Evolutionary conservation across 2,797 vertebrate genomes (phyloP).

Genomic region (Brachyalestes nurse): DNA sequence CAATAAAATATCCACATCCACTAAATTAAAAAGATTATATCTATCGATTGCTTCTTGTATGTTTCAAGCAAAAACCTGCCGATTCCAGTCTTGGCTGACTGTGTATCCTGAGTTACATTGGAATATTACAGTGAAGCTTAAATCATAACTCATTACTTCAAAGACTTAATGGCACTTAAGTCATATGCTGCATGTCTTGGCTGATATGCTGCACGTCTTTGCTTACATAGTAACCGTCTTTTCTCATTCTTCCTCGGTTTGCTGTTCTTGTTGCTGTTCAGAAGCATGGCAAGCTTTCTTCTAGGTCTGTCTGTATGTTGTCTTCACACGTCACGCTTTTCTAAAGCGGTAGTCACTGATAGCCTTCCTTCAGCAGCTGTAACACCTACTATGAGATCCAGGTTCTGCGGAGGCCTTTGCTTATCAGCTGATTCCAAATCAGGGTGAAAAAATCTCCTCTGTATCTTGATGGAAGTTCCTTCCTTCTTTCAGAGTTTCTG

Average conservation of each 20-base stretch:
- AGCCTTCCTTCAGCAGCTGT: not conserved
- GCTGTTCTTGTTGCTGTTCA: conserved; percentile 59
- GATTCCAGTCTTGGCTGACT: too few species aligned
- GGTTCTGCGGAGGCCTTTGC: not conserved
- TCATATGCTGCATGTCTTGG: too few species aligned
- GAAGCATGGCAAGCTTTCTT: conserved; percentile 62
- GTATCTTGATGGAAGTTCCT: not conserved
- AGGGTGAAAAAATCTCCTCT: not conserved
- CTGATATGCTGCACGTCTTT: not conserved
- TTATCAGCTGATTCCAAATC: not conserved
- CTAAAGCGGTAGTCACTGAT: not conserved
- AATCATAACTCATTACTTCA: too few species aligned
- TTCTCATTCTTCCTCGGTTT: conserved; percentile 62
- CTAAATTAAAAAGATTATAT: too few species aligned
- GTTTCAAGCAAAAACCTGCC: too few species aligned
- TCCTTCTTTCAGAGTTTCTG: not conserved
- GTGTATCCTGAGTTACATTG: too few species aligned
- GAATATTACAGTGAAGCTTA: too few species aligned
- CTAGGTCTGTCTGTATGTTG: not conserved
- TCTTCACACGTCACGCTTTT: not conserved
- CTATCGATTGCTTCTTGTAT: too few species aligned
- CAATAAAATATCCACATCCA: too few species aligned
- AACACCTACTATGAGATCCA: not conserved
- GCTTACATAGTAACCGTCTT: conserved; percentile 70
- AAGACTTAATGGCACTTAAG: too few species aligned